Conservation (phyloP, 2,797 vertebrate species). For the Macroramphosus scolopax region DNA sequence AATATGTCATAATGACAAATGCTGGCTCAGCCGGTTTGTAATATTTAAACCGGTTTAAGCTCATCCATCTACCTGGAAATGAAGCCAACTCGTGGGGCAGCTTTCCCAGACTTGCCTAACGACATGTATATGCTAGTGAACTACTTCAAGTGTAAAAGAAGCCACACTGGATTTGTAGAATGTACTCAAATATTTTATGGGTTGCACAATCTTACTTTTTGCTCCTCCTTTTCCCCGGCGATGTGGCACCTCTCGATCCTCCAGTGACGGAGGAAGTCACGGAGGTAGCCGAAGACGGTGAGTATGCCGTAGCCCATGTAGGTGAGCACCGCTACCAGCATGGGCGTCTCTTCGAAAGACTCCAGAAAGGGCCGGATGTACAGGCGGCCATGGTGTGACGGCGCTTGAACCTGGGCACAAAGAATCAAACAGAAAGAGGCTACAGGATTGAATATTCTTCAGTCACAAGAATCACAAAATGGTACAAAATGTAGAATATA, state of each 20-base stretch:
- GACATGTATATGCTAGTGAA: constrained; percentile 87
- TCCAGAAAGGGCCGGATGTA: constrained; percentile 88
- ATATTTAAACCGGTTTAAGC: background rate
- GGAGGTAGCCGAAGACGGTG: constrained; percentile 90
- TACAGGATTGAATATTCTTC: background rate
- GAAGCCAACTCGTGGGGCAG: too few species aligned
- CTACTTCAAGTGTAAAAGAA: constrained; percentile 83
- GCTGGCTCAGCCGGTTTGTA: background rate
- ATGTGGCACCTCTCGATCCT: constrained; percentile 86
- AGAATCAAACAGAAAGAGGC: background rate
- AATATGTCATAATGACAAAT: too few species aligned
- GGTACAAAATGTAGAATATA: background rate
- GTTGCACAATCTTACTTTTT: constrained; percentile 94
- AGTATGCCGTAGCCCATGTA: constrained; percentile 89
- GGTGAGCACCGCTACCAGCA: constrained; percentile 89
- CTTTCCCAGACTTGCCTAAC: too few species aligned
- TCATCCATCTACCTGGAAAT: too few species aligned
- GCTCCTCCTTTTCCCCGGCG: constrained; percentile 85
- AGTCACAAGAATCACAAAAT: background rate
- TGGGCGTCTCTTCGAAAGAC: constrained; percentile 87
- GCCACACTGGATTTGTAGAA: constrained; percentile 78
- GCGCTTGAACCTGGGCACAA: constrained; percentile 16
- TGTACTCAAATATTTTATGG: constrained; percentile 60
- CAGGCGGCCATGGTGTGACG: constrained; percentile 49
- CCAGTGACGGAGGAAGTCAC: constrained; percentile 89